Evolutionary conservation across 2,888 invertebrate genomes (phyloP), one percentile per base, ranked within the genome.

Genomic region (Parnassius glacialis): DNA sequence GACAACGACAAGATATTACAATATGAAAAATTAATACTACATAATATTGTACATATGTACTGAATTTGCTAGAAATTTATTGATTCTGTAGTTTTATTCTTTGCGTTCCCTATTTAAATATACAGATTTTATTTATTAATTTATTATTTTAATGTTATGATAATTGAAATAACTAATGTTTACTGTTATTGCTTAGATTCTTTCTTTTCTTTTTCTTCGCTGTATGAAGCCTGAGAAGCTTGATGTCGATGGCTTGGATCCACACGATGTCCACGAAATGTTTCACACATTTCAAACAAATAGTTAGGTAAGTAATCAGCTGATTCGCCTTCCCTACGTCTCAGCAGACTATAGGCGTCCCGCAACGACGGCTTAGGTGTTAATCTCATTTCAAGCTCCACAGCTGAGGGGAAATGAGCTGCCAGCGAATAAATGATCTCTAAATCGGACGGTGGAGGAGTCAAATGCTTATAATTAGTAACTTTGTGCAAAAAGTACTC

Each of bases 281-380:
- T 85, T 67, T 90, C 91, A 68, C 91, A 91, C 91, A 91, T 91
- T 74, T 91, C 91, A 72, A 85, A 91, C 72, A 91, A 79, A 71
- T 91, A 91, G 74, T 91, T 91, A 57, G 91, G 91, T 64, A 91
- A 75, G 72, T 86, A 90, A 69, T 91, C 90, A 20, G 83, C 76
- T 50, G 84, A 72, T 64, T 89, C 90, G 57, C 90, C 89, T 70
- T 91, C 90, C 69, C 90, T 83, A 60, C 91, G 87, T 41, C 90
- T 85, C 59, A 91, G 83, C 70, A 88, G 74, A 55, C 84, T 83
- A 70, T 91, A 91, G 50, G 91, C 90, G 68, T 90, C 91, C 52
- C 90, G 87, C 68, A 91, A 75, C 67, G 87, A 86, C 48, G 91
- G 91, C 73, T 90, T 90, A 52, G 90, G 88, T 57, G 90, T 83